Conservation (phyloP, 2,113 vertebrate species). For the Apistogramma diplotaenia region DNA sequence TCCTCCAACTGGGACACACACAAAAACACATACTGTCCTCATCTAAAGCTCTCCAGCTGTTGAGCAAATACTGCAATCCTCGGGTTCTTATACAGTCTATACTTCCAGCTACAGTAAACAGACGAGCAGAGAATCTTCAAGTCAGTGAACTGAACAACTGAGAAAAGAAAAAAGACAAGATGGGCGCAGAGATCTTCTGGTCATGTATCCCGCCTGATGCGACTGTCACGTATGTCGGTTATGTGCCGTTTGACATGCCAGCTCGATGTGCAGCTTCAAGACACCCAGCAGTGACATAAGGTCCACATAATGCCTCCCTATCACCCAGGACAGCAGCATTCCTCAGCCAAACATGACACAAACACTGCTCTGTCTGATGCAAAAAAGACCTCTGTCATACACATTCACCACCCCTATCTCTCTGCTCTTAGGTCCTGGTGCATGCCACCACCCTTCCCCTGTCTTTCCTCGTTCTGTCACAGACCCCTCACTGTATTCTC, state of each 20-base stretch:
- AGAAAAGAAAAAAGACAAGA: background rate
- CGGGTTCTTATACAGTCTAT: constrained; percentile 5
- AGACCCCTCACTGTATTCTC: constrained; percentile 72
- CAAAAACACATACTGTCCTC: constrained; percentile 56
- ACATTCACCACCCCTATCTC: constrained; percentile 55
- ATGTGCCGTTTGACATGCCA: constrained; percentile 55
- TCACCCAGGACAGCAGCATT: constrained; percentile 68
- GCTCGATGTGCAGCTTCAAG: constrained; percentile 62
- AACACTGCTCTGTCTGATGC: constrained; percentile 72
- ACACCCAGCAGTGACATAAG: constrained; percentile 69
- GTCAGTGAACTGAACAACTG: background rate
- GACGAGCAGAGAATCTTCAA: background rate
- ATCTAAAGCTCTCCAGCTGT: constrained; percentile 64
- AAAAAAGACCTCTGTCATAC: constrained; percentile 78
- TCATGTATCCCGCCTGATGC: constrained; percentile 33
- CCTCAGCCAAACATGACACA: constrained; percentile 71
- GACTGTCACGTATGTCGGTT: constrained; percentile 60
- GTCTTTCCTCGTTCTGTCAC: constrained; percentile 61
- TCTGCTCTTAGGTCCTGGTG: constrained; percentile 62
- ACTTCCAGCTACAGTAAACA: constrained; percentile 10
- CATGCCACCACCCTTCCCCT: constrained; percentile 70
- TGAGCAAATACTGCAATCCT: constrained; percentile 40
- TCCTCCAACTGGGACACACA: constrained; percentile 62
- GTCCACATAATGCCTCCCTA: constrained; percentile 65
- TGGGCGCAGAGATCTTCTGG: constrained; percentile 6